A percentile compares a stretch with the other conserved stretches of the same genome.
Conservation (phyloP, 2,888 invertebrate genomes). For the Pyrgus malvae region DNA sequence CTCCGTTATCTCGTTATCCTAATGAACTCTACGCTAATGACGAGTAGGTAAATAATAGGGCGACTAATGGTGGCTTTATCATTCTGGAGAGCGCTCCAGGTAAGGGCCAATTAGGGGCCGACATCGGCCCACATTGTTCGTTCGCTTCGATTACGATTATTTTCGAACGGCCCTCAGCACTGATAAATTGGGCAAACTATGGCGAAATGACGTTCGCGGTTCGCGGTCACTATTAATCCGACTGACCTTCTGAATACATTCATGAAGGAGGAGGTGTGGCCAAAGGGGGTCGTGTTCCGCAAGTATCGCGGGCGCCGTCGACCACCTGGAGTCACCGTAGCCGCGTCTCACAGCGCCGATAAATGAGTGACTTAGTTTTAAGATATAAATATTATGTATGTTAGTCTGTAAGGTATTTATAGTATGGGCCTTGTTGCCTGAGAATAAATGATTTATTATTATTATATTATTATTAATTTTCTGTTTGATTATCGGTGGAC, state of each 20-base stretch:
- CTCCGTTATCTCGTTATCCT: slow-evolving; percentile 82
- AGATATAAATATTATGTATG: too few relatives aligned
- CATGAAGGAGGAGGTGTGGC: too few relatives aligned
- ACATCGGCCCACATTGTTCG: slow-evolving; percentile 69
- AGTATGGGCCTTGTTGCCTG: too few relatives aligned
- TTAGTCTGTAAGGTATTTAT: too few relatives aligned
- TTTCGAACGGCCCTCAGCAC: slow-evolving; percentile 73
- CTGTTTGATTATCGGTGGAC: slow-evolving; percentile 56
- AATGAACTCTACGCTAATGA: slow-evolving; percentile 82
- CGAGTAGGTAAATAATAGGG: slow-evolving; percentile 83
- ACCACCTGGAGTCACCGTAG: too few relatives aligned
- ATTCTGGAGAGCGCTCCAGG: slow-evolving; percentile 82
- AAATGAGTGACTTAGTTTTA: too few relatives aligned
- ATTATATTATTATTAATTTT: too few relatives aligned
- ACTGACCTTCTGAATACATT: too few relatives aligned
- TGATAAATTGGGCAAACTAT: slow-evolving; percentile 81
- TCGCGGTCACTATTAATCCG: slow-evolving; percentile 60
- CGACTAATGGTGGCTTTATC: slow-evolving; percentile 82
- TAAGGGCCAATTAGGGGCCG: slow-evolving; percentile 82
- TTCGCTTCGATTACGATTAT: slow-evolving; percentile 80
- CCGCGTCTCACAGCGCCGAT: too few relatives aligned
- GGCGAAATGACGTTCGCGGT: slow-evolving; percentile 74
- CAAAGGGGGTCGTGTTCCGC: too few relatives aligned
- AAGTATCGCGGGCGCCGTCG: too few relatives aligned
- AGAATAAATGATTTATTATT: too few relatives aligned